Evolutionary conservation across 2,113 vertebrate genomes (phyloP).

Genomic region (Corythoichthys intestinalis): DNA sequence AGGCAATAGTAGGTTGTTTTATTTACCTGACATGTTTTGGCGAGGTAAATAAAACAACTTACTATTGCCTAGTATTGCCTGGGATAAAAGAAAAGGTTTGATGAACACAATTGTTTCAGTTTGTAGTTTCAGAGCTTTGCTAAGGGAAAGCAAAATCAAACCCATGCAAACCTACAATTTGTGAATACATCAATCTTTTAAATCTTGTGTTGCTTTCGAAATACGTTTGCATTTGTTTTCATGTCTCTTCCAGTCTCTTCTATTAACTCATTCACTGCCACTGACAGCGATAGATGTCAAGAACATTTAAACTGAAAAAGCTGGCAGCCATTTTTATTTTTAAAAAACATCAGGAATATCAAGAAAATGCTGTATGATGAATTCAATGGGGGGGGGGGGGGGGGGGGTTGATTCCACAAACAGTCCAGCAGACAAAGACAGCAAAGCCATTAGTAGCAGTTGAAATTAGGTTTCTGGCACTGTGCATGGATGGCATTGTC

Average conservation of each 20-base stretch:
- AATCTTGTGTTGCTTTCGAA: not conserved
- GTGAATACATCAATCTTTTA: not conserved
- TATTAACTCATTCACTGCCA: not conserved
- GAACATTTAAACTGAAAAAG: too few species aligned
- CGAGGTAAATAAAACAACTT: too few species aligned
- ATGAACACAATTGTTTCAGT: not conserved
- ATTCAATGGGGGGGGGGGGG: not conserved
- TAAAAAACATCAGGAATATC: constrained; percentile 10
- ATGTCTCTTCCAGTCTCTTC: not conserved
- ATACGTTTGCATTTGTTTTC: not conserved
- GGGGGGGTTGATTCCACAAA: constrained; percentile 2
- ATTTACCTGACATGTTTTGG: too few species aligned
- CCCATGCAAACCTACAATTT: not conserved
- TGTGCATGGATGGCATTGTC: constrained; percentile 51
- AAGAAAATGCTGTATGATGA: constrained; percentile 1
- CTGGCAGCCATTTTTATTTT: not conserved
- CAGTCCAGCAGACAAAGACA: constrained; percentile 43
- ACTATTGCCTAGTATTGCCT: too few species aligned
- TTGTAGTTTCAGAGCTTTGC: not conserved
- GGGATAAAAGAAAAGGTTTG: not conserved
- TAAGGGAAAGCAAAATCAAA: not conserved
- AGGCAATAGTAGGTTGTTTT: too few species aligned
- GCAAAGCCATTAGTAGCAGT: constrained; percentile 29
- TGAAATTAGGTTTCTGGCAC: constrained; percentile 40
- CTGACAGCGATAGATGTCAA: too few species aligned